Percentiles rank a stretch among this genome's conserved stretches.
phyloP scores from a whole-genome alignment of 2,797 vertebrate genomes.

The Sebastes oblongus region DNA sequence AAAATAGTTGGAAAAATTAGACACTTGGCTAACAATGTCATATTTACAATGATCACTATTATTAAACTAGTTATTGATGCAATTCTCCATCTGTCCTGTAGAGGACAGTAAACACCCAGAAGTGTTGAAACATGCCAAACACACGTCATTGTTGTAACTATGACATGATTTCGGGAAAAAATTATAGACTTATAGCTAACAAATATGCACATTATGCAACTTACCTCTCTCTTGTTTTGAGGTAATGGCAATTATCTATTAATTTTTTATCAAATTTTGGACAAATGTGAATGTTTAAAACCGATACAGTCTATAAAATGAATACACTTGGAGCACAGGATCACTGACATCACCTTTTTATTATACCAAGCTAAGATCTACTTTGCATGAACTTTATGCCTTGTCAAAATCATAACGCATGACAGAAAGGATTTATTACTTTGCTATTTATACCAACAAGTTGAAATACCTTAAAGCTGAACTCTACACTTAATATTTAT shows the following conservation, averaged over 20 bases:
- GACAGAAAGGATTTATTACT: not conserved
- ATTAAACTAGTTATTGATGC: not conserved
- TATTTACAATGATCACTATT: not conserved
- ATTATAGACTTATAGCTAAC: not conserved
- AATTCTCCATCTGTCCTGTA: not conserved
- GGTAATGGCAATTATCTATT: not conserved
- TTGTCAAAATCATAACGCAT: not conserved
- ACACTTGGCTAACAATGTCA: not conserved
- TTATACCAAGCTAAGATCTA: not conserved
- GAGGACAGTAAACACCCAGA: not conserved
- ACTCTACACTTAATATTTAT: too few relatives aligned
- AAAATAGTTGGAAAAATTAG: not conserved
- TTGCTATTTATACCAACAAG: too few relatives aligned
- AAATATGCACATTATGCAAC: not conserved
- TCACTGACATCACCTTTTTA: not conserved
- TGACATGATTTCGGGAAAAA: too few relatives aligned
- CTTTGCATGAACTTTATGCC: not conserved
- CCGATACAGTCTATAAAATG: not conserved
- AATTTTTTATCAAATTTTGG: not conserved
- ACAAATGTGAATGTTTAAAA: not conserved
- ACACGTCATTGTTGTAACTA: too few relatives aligned
- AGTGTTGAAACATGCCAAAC: not conserved
- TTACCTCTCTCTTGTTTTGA: not conserved
- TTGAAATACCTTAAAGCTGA: too few relatives aligned
- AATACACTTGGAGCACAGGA: not conserved